phyloP scores from a whole-genome alignment of 2,888 invertebrate genomes.

The Dasysyrphus albostriatus region DNA sequence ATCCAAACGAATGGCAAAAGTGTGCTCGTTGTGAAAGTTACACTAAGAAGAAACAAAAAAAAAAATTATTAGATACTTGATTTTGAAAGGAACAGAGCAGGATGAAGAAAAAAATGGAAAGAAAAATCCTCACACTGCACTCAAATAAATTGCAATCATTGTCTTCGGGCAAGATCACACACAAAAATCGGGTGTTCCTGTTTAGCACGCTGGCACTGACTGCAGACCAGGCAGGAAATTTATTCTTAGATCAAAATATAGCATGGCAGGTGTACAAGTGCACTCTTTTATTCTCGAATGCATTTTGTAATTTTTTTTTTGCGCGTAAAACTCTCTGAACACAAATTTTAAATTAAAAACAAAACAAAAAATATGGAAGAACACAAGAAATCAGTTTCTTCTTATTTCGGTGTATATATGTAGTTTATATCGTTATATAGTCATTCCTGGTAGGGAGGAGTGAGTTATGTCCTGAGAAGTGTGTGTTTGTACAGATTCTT shows the following conservation, averaged over 20 bases:
- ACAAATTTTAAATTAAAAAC: background rate
- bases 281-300: slow-evolving; percentile 14
- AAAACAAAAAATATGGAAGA: background rate
- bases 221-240: slow-evolving; percentile 47
- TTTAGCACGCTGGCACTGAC: background rate
- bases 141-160: slow-evolving; percentile 66
- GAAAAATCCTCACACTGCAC: slow-evolving; percentile 2
- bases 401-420: slow-evolving; percentile 44
- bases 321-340: slow-evolving; percentile 21
- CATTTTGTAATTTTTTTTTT: slow-evolving; percentile 8
- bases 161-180: slow-evolving; percentile 54
- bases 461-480: slow-evolving; percentile 60
- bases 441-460: slow-evolving; percentile 31
- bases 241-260: slow-evolving; percentile 71
- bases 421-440: slow-evolving; percentile 47
- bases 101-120: background rate
- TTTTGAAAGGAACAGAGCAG: background rate
- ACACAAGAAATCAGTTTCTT: slow-evolving; percentile 14
- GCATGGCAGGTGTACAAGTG: slow-evolving; percentile 61
- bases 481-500: slow-evolving; percentile 15
- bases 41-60: background rate
- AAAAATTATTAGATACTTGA: slow-evolving; percentile 41
- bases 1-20: slow-evolving; percentile 17
- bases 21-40: slow-evolving; percentile 10
- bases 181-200: slow-evolving; percentile 38